Percentiles rank a stretch among this genome's conserved stretches.
phyloP scores from a whole-genome alignment of 2,888 invertebrate genomes.

The Reticulitermes lucifugus region DNA sequence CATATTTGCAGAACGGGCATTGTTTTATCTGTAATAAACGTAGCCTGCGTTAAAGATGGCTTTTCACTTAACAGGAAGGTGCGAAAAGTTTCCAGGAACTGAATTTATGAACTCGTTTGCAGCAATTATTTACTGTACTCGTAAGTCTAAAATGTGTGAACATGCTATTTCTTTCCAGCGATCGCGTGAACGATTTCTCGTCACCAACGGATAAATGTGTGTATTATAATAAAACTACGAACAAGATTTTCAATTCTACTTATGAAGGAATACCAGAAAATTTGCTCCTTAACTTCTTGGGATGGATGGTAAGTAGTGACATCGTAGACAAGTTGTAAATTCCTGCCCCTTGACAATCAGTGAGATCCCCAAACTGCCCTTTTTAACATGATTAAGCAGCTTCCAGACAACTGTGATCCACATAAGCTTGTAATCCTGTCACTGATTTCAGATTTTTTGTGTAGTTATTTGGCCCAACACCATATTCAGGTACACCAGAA shows the following conservation, averaged over 20 bases:
- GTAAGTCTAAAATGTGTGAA: background rate
- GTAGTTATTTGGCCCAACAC: too few species aligned
- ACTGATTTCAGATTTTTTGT: too few species aligned
- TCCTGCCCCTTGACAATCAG: too few species aligned
- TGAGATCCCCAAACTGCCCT: too few species aligned
- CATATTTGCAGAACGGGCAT: background rate
- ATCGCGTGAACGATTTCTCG: background rate
- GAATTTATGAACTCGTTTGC: background rate
- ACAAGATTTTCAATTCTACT: constrained; percentile 73
- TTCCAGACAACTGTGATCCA: too few species aligned
- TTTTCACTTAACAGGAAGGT: background rate
- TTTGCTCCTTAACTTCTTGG: constrained; percentile 83
- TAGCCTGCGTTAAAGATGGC: background rate
- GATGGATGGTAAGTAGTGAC: constrained; percentile 72
- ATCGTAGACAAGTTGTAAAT: too few species aligned
- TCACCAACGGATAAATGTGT: constrained; percentile 26
- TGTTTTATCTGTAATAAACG: background rate
- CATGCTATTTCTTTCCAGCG: background rate
- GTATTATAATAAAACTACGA: constrained; percentile 58
- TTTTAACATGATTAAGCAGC: too few species aligned
- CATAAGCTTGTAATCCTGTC: too few species aligned
- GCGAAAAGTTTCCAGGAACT: background rate
- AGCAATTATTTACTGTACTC: background rate
- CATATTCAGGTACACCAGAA: too few species aligned
- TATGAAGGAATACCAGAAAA: constrained; percentile 96